Conservation (phyloP, 1,140 invertebrate species). For the Melitaea cinxia region DNA sequence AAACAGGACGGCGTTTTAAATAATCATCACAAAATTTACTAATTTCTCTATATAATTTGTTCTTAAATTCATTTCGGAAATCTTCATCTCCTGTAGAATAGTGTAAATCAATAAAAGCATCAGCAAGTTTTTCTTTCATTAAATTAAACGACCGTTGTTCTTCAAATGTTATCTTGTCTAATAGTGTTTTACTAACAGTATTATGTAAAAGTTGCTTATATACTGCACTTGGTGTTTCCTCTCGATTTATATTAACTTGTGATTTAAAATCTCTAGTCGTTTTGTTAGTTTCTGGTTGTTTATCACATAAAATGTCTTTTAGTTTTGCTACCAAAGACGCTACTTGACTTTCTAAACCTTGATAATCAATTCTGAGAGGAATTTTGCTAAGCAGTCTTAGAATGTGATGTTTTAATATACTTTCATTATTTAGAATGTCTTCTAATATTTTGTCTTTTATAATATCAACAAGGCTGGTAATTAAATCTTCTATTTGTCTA, state of each 20-base stretch:
- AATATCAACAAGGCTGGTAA: background rate
- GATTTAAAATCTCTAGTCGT: background rate
- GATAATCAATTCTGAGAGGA: conserved; percentile 8
- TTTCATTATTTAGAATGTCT: conserved; percentile 7
- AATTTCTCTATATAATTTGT: conserved; percentile 14
- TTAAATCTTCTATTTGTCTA: background rate
- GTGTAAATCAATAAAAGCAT: conserved; percentile 31
- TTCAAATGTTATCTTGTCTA: conserved; percentile 1
- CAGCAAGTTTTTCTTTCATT: conserved; percentile 25
- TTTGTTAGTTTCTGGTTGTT: background rate
- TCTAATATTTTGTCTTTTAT: background rate
- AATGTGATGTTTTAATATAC: no score
- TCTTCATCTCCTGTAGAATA: conserved; percentile 1
- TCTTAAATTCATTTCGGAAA: conserved; percentile 2
- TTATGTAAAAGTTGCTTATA: conserved; percentile 18
- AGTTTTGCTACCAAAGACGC: background rate
- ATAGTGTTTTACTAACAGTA: conserved; percentile 23
- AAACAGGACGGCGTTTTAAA: conserved; percentile 1
- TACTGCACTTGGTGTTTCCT: background rate
- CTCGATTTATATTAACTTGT: background rate
- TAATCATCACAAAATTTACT: conserved; percentile 28
- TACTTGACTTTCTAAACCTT: background rate
- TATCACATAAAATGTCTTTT: background rate
- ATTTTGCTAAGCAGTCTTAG: conserved; percentile 11
- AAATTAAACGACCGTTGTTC: conserved; percentile 19